A percentile compares a stretch with the other conserved stretches of the same genome.
Conservation (phyloP, 1,140 invertebrate species). For the Battus philenor region DNA sequence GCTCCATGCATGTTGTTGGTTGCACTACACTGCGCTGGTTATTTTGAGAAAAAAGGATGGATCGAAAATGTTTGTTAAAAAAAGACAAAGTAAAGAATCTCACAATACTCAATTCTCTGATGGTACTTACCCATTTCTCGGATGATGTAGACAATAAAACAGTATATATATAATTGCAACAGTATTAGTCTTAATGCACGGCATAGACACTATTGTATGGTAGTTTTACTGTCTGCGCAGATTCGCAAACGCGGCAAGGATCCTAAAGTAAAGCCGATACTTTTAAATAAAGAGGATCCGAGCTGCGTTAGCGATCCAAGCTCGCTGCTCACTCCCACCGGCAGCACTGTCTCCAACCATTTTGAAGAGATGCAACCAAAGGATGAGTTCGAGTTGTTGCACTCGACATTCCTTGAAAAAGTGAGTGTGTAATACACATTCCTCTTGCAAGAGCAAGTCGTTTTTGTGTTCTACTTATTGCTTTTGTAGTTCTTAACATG, state of each 20-base stretch:
- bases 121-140: too few relatives aligned
- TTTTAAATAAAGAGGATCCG: constrained; percentile 75
- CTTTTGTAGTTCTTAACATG: too few relatives aligned
- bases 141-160: too few relatives aligned
- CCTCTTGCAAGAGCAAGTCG: not conserved
- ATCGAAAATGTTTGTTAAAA: too few relatives aligned
- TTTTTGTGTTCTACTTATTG: too few relatives aligned
- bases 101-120: too few relatives aligned
- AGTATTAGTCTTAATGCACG: too few relatives aligned
- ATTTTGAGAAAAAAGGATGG: too few relatives aligned
- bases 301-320: constrained; percentile 70
- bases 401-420: constrained; percentile 64
- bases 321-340: constrained; percentile 40
- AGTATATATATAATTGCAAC: too few relatives aligned
- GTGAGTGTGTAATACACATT: constrained; percentile 67
- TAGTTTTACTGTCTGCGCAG: constrained; percentile 46
- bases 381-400: constrained; percentile 84
- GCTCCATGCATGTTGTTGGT: too few relatives aligned
- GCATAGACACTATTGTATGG: constrained; percentile 10
- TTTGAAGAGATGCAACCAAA: constrained; percentile 88
- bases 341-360: constrained; percentile 77
- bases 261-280: constrained; percentile 74
- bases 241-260: constrained; percentile 74
- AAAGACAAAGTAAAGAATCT: too few relatives aligned
- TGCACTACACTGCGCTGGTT: too few relatives aligned